Percentiles rank a stretch among this genome's conserved stretches.
phyloP scores from a whole-genome alignment of 2,888 invertebrate genomes.

The Priocnemis perturbator region DNA sequence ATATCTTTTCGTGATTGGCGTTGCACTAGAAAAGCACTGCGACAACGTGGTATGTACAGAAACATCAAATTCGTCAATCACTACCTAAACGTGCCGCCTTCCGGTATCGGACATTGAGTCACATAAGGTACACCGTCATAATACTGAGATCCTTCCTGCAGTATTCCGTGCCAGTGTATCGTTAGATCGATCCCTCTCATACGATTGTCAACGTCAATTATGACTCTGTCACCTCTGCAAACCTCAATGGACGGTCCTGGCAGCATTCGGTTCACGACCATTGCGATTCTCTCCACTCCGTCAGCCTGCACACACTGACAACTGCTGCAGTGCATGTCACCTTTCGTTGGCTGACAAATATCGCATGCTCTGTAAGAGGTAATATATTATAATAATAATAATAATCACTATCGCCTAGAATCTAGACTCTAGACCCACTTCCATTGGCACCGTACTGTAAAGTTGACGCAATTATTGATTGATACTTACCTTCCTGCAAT shows the following conservation, averaged over 20 bases:
- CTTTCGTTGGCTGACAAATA: constrained; percentile 44
- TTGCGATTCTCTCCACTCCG: constrained; percentile 44
- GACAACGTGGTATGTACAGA: no score
- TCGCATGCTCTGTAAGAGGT: constrained; percentile 44
- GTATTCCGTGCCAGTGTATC: constrained; percentile 94
- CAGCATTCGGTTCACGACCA: constrained; percentile 53
- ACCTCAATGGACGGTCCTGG: constrained; percentile 80
- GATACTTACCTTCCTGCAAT: not conserved
- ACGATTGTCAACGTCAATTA: constrained; percentile 90
- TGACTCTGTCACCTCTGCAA: constrained; percentile 90
- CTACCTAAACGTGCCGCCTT: constrained; percentile 89
- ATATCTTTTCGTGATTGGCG: not conserved
- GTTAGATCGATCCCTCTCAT: constrained; percentile 91
- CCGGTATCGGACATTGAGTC: constrained; percentile 91
- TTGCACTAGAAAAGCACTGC: not conserved
- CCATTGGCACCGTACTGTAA: no score
- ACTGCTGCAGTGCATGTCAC: constrained; percentile 35
- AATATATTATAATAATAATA: not conserved
- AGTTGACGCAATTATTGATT: no score
- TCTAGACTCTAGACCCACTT: no score
- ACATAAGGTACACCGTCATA: constrained; percentile 92
- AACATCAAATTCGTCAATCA: constrained; percentile 59
- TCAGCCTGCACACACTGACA: constrained; percentile 55
- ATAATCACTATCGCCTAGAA: no score
- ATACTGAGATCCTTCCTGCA: constrained; percentile 88